Base-by-base conservation (phyloP, 2,797 vertebrate species). In the Dicrostonyx torquatus region DNA sequence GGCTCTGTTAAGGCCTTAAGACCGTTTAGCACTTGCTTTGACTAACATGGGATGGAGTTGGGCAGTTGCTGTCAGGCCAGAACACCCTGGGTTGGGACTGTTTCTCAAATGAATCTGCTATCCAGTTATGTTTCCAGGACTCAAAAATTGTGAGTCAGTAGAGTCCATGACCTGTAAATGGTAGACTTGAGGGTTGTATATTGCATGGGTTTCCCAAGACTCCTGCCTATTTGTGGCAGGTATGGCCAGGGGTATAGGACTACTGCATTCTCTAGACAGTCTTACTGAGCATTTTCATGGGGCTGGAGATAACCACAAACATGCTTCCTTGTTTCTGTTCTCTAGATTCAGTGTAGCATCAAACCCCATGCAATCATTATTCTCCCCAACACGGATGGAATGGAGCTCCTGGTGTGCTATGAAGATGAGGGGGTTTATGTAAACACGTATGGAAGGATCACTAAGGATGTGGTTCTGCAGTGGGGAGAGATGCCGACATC, bases 401-500 rank as follows among this genome's bases (percentile, higher is more conserved):
- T 99, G 97, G 99, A 99, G 97, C 98, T 99, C 18, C 98, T 99
- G 95, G 99, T 99, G 95, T 99, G 99, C 96, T 99, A 99, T 0
- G 99, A 99, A 97, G 99, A 99, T 92, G 99, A 99, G 98, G 99
- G 99, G 50, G 99, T 99, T 90, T 99, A 99, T 0, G 99, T 99
- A 92, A 99, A 99, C 97, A 99, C 99, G 0, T 99, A 99, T 0
- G 99, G 99, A 60, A 98, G 99, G 96, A 99, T 99, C 98, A 99
- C 99, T 82, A 99, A 99, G 98, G 98, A 99, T 50, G 99, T 99
- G 97, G 99, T 99, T 98, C 98, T 99, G 92, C 99, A 99, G 98
- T 99, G 99, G 99, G 99, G 99, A 91, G 99, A 99, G 98, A 99
- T 99, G 99, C 99, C 99, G 34, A 99, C 99, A 31, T 99, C 99